Evolutionary conservation across 2,113 vertebrate species (phyloP).

Genomic region (Callocephalon fimbriatum): DNA sequence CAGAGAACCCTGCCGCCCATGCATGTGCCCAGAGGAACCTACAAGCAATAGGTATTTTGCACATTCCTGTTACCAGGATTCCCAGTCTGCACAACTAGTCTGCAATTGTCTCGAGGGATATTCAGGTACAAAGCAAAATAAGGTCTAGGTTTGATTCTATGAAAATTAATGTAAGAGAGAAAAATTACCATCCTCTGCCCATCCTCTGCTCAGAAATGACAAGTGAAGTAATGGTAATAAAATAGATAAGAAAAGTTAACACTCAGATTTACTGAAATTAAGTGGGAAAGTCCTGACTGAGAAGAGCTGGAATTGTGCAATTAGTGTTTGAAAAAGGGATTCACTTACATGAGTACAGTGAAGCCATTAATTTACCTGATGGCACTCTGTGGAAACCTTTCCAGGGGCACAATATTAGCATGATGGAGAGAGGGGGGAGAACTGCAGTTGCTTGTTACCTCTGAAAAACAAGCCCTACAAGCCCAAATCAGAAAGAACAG

Average conservation of each 20-base stretch:
- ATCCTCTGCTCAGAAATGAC: neutral
- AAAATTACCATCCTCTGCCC: neutral
- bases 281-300: neutral
- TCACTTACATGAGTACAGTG: neutral
- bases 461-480: neutral
- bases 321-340: neutral
- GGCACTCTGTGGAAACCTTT: neutral
- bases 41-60: slow-evolving; percentile 84
- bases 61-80: slow-evolving; percentile 79
- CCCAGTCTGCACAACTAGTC: slow-evolving; percentile 68
- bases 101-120: slow-evolving; percentile 84
- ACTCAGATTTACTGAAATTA: neutral
- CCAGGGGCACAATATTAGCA: neutral
- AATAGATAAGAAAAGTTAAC: neutral
- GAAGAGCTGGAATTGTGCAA: neutral
- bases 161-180: neutral
- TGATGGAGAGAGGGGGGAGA: neutral
- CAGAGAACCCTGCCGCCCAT: slow-evolving; percentile 80
- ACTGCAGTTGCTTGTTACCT: neutral
- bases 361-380: neutral
- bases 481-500: neutral
- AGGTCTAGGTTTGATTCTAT: neutral
- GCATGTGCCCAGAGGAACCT: slow-evolving; percentile 82
- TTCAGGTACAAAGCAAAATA: slow-evolving; percentile 73
- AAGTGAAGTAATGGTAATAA: neutral